A percentile compares a stretch with the other conserved stretches of the same genome.
phyloP scores from a whole-genome alignment of 2,113 vertebrate species.

The Onychostruthus taczanowskii region DNA sequence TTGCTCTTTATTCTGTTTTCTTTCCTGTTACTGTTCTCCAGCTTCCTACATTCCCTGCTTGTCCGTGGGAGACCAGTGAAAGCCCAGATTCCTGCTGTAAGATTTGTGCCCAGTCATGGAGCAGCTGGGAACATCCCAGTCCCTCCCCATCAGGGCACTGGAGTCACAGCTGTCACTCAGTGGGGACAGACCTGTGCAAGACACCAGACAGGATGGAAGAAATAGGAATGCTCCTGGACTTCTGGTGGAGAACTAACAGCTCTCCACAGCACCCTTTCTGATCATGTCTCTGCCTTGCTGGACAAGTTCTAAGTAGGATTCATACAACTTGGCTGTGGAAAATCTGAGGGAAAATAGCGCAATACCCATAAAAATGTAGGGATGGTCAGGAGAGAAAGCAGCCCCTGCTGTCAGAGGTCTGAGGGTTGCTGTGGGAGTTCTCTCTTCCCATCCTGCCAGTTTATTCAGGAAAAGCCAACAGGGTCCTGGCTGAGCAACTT shows the following conservation, averaged over 20 bases:
- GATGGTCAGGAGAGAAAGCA: not conserved
- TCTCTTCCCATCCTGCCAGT: not conserved
- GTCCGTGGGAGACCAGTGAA: not conserved
- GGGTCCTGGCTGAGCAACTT: rapidly evolving
- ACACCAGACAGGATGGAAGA: not conserved
- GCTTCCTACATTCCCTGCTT: not conserved
- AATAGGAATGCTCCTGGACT: not conserved
- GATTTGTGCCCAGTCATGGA: not conserved
- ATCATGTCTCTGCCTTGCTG: not conserved
- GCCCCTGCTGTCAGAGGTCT: not conserved
- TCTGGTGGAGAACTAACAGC: not conserved
- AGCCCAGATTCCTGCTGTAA: not conserved
- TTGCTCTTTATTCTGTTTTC: rapidly evolving
- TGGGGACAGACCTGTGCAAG: not conserved
- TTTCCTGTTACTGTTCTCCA: not conserved
- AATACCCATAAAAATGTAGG: not conserved
- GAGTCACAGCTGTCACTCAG: not conserved
- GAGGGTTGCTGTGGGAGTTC: not conserved
- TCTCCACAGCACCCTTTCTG: not conserved
- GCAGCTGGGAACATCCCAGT: not conserved
- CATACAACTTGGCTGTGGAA: not conserved
- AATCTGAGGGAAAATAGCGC: not conserved
- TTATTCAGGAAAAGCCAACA: not conserved
- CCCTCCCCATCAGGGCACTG: not conserved
- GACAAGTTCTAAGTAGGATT: not conserved